Evolutionary conservation across 2,113 vertebrate genomes (phyloP).

Genomic region (Phyllostomus discolor): DNA sequence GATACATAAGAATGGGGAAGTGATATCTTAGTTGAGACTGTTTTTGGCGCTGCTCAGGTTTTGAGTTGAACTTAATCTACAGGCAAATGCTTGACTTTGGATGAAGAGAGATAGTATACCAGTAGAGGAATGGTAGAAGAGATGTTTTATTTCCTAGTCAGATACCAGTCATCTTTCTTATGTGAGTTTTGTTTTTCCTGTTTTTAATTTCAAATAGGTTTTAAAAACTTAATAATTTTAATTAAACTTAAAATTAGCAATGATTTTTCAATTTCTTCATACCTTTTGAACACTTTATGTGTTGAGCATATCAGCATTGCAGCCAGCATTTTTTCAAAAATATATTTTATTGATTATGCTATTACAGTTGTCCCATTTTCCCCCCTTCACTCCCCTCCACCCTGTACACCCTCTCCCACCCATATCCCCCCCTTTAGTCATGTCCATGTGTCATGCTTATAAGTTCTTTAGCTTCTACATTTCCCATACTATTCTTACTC

Average conservation of each 20-base stretch:
- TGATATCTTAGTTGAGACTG: neutral
- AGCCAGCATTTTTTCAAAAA: no score
- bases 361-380: no score
- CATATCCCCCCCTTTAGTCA: no score
- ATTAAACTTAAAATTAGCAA: neutral
- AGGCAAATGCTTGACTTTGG: neutral
- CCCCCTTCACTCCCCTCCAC: no score
- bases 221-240: neutral
- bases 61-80: neutral
- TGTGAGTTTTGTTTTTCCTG: neutral
- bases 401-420: no score
- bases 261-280: neutral
- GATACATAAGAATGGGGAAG: neutral
- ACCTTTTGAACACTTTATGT: neutral
- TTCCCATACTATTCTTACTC: no score
- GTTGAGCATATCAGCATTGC: neutral
- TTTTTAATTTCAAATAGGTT: slow-evolving; percentile 8
- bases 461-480: no score
- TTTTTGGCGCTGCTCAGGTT: neutral
- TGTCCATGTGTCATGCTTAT: no score
- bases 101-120: neutral
- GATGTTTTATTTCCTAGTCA: neutral
- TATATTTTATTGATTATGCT: no score
- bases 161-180: neutral
- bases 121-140: neutral